Conservation (phyloP, 1,140 invertebrate species). For the Ooceraea biroi region DNA sequence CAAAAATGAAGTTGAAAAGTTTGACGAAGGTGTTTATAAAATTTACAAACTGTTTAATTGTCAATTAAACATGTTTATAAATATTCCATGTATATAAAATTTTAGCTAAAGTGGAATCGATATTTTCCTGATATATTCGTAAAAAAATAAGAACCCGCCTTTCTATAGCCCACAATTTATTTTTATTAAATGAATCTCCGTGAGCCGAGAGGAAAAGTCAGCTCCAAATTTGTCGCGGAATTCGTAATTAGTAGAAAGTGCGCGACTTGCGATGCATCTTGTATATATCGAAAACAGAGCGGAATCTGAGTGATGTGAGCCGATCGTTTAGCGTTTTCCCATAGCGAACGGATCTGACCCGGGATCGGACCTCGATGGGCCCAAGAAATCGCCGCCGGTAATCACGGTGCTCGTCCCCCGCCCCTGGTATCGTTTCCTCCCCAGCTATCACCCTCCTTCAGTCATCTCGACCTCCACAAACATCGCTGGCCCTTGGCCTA, state of each 20-base stretch:
- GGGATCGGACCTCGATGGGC: slow-evolving; percentile 83
- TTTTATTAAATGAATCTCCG: not conserved
- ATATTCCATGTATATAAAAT: not conserved
- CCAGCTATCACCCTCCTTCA: slow-evolving; percentile 68
- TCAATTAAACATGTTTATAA: not conserved
- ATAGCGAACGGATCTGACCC: slow-evolving; percentile 85
- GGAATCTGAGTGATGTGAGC: slow-evolving; percentile 86
- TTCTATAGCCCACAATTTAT: not conserved
- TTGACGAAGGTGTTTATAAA: not conserved
- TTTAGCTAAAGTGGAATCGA: not conserved
- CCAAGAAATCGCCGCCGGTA: slow-evolving; percentile 83
- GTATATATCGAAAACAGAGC: slow-evolving; percentile 79
- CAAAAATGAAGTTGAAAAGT: not conserved
- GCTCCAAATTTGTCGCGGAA: not conserved
- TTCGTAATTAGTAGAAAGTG: not conserved
- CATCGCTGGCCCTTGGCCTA: slow-evolving; percentile 59
- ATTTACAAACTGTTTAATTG: not conserved
- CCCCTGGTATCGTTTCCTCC: slow-evolving; percentile 77
- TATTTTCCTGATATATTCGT: not conserved
- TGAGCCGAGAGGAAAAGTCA: not conserved
- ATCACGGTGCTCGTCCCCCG: slow-evolving; percentile 83
- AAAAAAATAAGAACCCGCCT: no score
- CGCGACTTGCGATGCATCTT: not conserved
- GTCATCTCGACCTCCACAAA: slow-evolving; percentile 63
- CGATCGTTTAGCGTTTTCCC: slow-evolving; percentile 86